Evolutionary conservation across 2,888 invertebrate species (phyloP).

Genomic region (Mimumesa dahlbomi): DNA sequence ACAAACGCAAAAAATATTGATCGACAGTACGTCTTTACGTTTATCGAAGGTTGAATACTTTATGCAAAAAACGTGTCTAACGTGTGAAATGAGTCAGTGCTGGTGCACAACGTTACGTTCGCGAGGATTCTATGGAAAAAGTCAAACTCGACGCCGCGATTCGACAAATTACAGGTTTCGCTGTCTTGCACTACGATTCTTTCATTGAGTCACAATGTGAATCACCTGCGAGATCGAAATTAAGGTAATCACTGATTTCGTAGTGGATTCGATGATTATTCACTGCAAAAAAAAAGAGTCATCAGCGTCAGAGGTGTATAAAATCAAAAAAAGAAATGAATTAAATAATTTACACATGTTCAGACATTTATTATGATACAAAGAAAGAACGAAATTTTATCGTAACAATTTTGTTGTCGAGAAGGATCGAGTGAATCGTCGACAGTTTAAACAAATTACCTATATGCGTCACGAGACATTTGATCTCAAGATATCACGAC

Average conservation of each 20-base stretch:
- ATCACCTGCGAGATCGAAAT: slow-evolving; percentile 33
- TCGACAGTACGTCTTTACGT: too few species aligned
- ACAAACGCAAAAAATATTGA: background rate
- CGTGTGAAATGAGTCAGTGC: background rate
- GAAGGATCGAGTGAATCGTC: too few species aligned
- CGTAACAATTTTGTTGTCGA: too few species aligned
- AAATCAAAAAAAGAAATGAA: too few species aligned
- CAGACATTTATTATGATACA: too few species aligned
- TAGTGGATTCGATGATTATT: background rate
- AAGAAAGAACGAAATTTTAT: too few species aligned
- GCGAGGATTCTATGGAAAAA: too few species aligned
- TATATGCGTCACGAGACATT: background rate
- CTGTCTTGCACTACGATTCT: background rate
- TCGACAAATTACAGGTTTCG: background rate
- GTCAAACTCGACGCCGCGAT: background rate
- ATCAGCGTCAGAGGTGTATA: too few species aligned
- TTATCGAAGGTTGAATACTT: background rate
- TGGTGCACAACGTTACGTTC: background rate
- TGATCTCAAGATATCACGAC: background rate
- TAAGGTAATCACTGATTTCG: slow-evolving; percentile 13
- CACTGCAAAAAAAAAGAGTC: background rate
- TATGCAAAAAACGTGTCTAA: background rate
- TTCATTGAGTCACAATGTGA: slow-evolving; percentile 41
- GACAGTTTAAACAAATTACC: too few species aligned
- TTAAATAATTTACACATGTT: too few species aligned